These are phyloP conservation scores for Flabesymbios commensalis DNA, from an alignment of 2,888 invertebrate genomes.

Conservation along the genomic window DNA sequence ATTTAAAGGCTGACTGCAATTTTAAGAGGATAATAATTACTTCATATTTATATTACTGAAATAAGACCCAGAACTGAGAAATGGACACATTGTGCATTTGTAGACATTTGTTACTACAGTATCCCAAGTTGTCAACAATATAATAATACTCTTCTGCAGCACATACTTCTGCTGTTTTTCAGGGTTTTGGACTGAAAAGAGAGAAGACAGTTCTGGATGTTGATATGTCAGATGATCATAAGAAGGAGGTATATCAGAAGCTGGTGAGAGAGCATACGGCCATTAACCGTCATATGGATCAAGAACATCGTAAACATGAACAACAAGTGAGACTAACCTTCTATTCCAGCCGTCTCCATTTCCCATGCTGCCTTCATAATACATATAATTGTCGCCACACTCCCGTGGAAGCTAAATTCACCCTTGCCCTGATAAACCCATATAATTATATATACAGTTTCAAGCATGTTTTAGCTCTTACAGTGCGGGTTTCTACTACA, in stretches of 20 bases:
- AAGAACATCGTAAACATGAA: conserved; percentile 47
- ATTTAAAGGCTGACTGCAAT: too few species aligned
- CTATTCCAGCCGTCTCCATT: neutral
- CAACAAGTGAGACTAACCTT: conserved; percentile 42
- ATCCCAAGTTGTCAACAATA: too few species aligned
- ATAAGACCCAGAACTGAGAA: neutral
- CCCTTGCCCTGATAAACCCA: too few species aligned
- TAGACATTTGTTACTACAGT: too few species aligned
- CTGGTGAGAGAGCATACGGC: conserved; percentile 45
- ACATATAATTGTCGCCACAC: too few species aligned
- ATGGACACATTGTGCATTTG: too few species aligned
- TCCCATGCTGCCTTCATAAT: neutral
- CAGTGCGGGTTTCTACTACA: neutral
- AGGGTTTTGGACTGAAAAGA: conserved; percentile 32
- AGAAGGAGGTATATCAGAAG: conserved; percentile 42
- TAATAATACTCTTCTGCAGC: too few species aligned
- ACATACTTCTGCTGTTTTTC: neutral
- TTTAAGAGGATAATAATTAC: too few species aligned
- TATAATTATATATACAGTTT: too few species aligned
- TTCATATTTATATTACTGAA: neutral
- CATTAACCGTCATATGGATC: conserved; percentile 39
- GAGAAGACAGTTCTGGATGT: conserved; percentile 50
- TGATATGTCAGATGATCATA: conserved; percentile 48
- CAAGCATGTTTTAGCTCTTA: neutral
- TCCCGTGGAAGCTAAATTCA: too few species aligned